Base-by-base conservation (phyloP, 2,113 vertebrate genomes). In the Podocnemis expansa region DNA sequence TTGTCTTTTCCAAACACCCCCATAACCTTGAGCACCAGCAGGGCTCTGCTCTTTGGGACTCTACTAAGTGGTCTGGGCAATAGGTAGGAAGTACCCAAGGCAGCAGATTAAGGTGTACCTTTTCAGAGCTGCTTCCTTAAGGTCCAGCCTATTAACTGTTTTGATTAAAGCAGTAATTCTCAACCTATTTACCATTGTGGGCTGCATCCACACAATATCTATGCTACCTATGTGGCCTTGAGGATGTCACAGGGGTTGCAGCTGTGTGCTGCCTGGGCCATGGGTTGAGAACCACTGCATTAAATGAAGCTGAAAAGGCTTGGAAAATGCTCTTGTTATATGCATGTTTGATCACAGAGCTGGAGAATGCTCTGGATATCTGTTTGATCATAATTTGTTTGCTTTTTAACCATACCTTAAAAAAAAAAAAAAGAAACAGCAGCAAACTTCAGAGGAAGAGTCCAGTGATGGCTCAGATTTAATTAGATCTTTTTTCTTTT, bases 311-410 rank as follows among this genome's bases (percentile, higher is more conserved):
- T 78, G 29, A 92, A 85, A 88, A 78, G 49, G 70, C 55, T 0
- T 21, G 43, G 81, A 93, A 41, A 81, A 34, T 25, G 16, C 38
- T 85, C 79, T 85, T 89, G 27, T 49, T 91, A 38, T 7, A 11
- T 47, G 34, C 11, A 27, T 24, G 38, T 85, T 92, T 93, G 88
- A 93, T 96, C 85, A 80, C 1, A 58, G 80, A 43, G 5, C 67
- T 89, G 56, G 49, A 90, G n/a, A 89, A 88, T 54, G 29, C 67
- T 89, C 79, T 89, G 60, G 49, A 31, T 76, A 80, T 10, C 73
- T 93, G 2, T 91, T 95, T 93, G 88, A 91, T 97, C 93, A 41
- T 38, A 38, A 54, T n/a, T 34, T 12, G 16, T 7, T 67, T 95
- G n/a, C 79, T 90, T 91, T 22, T 85, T 27, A 70, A 12, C 27